Conservation (phyloP, 2,113 vertebrate genomes). For the Axis porcinus region DNA sequence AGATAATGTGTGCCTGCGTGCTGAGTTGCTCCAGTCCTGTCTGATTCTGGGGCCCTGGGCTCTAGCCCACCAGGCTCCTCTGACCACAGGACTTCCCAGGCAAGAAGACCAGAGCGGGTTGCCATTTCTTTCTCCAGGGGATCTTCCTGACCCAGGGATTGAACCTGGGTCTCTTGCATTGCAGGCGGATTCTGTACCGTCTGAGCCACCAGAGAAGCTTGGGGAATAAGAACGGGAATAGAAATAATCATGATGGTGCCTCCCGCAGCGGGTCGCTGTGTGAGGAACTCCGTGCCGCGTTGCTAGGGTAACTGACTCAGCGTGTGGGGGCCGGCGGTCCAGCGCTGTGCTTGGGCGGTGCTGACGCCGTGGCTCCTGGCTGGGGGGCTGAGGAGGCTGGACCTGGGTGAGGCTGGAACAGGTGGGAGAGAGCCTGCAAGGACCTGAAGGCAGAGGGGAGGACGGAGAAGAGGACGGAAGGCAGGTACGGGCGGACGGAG, state of each 20-base stretch:
- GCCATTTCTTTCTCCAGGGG: not conserved
- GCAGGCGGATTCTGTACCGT: not conserved
- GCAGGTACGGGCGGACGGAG: not conserved
- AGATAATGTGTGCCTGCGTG: not conserved
- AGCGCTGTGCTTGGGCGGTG: too few relatives aligned
- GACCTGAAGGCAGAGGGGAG: not conserved
- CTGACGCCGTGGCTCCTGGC: not conserved
- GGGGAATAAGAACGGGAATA: not conserved
- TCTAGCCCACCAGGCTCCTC: not conserved
- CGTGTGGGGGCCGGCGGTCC: fast-evolving
- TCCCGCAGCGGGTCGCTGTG: fast-evolving
- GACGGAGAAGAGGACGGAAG: not conserved
- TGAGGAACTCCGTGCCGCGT: not conserved
- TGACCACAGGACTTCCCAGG: not conserved
- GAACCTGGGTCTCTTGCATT: not conserved
- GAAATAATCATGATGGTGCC: not conserved
- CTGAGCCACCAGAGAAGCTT: not conserved
- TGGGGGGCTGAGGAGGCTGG: not conserved
- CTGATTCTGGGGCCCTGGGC: not conserved
- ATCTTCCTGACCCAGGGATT: not conserved
- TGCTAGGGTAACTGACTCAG: not conserved
- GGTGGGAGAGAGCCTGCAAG: not conserved
- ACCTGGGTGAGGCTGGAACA: not conserved
- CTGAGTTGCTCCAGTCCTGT: not conserved
- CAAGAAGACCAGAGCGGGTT: not conserved